A percentile compares a stretch with the other conserved stretches of the same genome.
Conservation (phyloP, 2,888 invertebrate genomes). For the Oligia strigilis region DNA sequence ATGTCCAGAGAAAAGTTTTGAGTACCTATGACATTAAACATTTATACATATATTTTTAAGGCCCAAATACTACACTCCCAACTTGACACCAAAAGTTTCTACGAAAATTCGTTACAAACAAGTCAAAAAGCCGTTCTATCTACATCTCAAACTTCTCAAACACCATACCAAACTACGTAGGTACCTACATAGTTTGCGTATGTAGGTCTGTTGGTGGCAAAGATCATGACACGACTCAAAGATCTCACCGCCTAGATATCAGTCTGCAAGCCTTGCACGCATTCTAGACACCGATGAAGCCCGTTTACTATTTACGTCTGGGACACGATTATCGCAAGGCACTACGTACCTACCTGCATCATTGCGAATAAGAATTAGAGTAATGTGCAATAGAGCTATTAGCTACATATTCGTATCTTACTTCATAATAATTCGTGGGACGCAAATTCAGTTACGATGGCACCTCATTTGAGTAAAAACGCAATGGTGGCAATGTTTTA, state of each 20-base stretch:
- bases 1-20: background rate
- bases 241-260: constrained; percentile 62
- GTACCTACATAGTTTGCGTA: constrained; percentile 30
- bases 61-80: background rate
- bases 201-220: constrained; percentile 62
- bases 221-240: constrained; percentile 65
- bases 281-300: constrained; percentile 39
- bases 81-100: background rate
- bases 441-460: no score
- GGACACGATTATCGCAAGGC: background rate
- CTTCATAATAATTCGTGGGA: background rate
- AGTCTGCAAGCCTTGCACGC: constrained; percentile 54
- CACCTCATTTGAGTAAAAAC: background rate
- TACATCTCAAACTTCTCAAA: background rate
- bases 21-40: background rate
- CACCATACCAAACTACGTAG: constrained; percentile 12
- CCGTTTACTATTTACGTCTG: constrained; percentile 27
- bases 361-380: background rate
- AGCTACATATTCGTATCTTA: background rate
- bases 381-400: background rate
- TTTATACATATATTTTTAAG: background rate
- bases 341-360: background rate
- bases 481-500: background rate
- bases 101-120: background rate
- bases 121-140: background rate